Evolutionary conservation across 2,797 vertebrate genomes (phyloP).

Genomic region (Erethizon dorsatum): DNA sequence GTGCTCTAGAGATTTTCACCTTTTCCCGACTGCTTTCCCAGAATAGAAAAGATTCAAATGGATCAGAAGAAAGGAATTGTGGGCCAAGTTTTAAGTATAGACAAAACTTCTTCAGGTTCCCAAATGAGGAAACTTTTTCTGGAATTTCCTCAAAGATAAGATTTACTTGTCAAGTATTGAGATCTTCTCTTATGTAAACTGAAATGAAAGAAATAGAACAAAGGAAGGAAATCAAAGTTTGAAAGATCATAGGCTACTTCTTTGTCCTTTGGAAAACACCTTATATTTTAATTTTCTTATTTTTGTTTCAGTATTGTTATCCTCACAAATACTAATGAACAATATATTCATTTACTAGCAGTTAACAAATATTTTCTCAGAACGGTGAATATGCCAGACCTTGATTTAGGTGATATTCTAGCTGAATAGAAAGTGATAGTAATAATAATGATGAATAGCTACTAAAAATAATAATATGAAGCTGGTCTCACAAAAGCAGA

Average conservation of each 20-base stretch:
- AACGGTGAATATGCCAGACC: background rate
- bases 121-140: background rate
- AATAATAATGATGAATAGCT: background rate
- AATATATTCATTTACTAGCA: background rate
- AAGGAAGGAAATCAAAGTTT: conserved; percentile 25
- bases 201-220: conserved; percentile 12
- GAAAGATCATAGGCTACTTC: conserved; percentile 19
- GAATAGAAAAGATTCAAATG: background rate
- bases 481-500: conserved; percentile 30
- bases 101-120: background rate
- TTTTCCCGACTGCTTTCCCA: background rate
- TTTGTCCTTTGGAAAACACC: background rate
- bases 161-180: background rate
- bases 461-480: background rate
- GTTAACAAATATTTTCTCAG: conserved; percentile 6
- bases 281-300: conserved; percentile 2
- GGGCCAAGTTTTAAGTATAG: background rate
- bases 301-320: background rate
- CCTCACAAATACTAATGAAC: background rate
- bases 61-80: background rate
- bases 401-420: background rate
- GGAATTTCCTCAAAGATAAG: conserved; percentile 28
- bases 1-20: background rate
- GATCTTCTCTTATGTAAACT: conserved; percentile 38
- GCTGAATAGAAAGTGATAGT: background rate